Percentiles rank a stretch among this genome's conserved stretches.
Evolutionary conservation across 2,113 vertebrate genomes (phyloP).

Genomic region (Eretmodus cyanostictus): DNA sequence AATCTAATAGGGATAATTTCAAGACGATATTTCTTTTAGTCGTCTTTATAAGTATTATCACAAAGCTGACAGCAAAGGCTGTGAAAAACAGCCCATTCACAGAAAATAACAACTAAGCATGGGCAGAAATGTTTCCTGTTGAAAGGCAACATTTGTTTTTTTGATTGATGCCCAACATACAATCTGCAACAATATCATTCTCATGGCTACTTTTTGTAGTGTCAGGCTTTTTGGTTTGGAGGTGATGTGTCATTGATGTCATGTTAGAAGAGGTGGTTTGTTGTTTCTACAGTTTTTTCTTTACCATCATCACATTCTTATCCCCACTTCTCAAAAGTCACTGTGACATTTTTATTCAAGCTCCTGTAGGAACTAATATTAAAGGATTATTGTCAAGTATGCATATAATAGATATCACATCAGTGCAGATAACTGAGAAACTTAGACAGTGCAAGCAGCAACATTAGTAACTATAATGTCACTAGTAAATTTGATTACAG

Average conservation of each 20-base stretch:
- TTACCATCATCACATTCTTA: background rate
- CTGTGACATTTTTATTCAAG: background rate
- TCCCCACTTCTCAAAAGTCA: background rate
- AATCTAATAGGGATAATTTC: background rate
- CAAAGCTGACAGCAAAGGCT: background rate
- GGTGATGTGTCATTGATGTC: rapidly evolving
- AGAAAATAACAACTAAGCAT: background rate
- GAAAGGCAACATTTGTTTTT: background rate
- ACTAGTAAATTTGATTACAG: background rate
- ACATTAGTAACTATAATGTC: background rate
- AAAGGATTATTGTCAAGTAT: background rate
- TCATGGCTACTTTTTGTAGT: background rate
- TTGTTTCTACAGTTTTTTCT: background rate
- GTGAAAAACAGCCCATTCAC: background rate
- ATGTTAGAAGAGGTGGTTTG: background rate
- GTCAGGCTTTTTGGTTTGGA: background rate
- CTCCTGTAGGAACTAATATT: background rate
- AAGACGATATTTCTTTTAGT: background rate
- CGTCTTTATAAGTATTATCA: background rate
- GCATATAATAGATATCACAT: background rate
- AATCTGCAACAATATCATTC: background rate
- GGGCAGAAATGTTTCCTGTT: background rate
- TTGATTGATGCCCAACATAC: background rate
- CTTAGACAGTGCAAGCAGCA: background rate
- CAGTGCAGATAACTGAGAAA: background rate